Evolutionary conservation across 2,113 vertebrate species (phyloP).

Genomic region (Xerus inauris): DNA sequence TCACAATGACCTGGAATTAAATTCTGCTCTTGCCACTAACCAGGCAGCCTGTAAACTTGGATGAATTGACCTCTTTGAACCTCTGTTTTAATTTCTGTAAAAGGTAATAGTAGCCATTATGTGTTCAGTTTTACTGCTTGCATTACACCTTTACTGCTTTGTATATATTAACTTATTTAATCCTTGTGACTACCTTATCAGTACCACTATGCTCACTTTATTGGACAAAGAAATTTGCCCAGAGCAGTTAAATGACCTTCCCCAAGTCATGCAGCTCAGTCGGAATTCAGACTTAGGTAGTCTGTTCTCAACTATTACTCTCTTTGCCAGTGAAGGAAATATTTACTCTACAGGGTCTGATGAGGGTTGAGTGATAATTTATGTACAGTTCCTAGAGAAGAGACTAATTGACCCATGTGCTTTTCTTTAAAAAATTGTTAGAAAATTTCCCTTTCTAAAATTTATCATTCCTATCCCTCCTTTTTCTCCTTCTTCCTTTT

Average conservation of each 20-base stretch:
- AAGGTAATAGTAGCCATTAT: not conserved
- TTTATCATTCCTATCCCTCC: not conserved
- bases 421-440: not conserved
- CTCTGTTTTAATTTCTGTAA: constrained; percentile 25
- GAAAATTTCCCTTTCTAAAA: constrained; percentile 23
- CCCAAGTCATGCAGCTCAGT: not conserved
- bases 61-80: not conserved
- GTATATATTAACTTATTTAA: not conserved
- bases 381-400: not conserved
- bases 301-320: not conserved
- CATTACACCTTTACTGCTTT: not conserved
- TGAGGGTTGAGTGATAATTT: not conserved
- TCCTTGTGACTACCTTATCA: not conserved
- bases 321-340: not conserved
- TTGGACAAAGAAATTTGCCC: not conserved
- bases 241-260: not conserved
- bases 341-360: not conserved
- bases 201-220: not conserved
- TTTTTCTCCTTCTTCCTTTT: not conserved
- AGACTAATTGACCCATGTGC: not conserved
- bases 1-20: not conserved
- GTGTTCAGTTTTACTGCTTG: not conserved
- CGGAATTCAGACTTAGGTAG: not conserved
- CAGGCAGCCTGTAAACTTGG: not conserved
- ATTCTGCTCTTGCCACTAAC: not conserved